Conservation (phyloP, 2,888 invertebrate species). For the Crepidodera aurea region DNA sequence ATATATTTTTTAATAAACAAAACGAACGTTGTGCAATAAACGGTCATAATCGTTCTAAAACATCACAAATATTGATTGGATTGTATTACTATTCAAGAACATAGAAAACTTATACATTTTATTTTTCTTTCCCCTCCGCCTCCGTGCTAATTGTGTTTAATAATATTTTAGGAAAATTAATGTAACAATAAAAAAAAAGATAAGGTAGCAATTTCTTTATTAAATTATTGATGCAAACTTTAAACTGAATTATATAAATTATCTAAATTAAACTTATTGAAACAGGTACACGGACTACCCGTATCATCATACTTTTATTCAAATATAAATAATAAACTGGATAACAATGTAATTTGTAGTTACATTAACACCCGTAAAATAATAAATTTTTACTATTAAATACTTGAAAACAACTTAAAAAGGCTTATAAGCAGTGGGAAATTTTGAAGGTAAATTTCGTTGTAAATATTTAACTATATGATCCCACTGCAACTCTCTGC, state of each 20-base stretch:
- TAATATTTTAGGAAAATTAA: too few species aligned
- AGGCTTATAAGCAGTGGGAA: conserved; percentile 73
- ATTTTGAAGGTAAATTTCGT: conserved; percentile 71
- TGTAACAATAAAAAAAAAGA: too few species aligned
- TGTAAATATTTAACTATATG: conserved; percentile 69
- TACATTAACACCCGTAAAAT: conserved; percentile 4
- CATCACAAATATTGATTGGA: too few species aligned
- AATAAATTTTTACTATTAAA: not conserved
- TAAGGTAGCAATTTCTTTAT: too few species aligned
- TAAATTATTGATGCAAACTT: conserved; percentile 8
- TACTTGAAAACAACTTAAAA: conserved; percentile 65
- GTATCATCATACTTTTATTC: not conserved
- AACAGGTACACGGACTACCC: conserved; percentile 13
- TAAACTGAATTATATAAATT: not conserved
- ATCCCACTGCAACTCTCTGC: conserved; percentile 74
- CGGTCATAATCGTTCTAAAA: too few species aligned
- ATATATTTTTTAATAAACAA: too few species aligned
- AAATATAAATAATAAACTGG: conserved; percentile 3
- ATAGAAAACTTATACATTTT: too few species aligned
- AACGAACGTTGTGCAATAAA: too few species aligned
- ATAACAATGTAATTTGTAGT: conserved; percentile 4
- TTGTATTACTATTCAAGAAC: too few species aligned
- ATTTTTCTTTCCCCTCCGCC: too few species aligned
- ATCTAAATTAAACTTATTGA: conserved; percentile 10
- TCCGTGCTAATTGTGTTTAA: too few species aligned